A percentile compares a stretch with the other conserved stretches of the same genome.
phyloP scores from a whole-genome alignment of 2,113 vertebrate species.

The Chaetura pelagica region DNA sequence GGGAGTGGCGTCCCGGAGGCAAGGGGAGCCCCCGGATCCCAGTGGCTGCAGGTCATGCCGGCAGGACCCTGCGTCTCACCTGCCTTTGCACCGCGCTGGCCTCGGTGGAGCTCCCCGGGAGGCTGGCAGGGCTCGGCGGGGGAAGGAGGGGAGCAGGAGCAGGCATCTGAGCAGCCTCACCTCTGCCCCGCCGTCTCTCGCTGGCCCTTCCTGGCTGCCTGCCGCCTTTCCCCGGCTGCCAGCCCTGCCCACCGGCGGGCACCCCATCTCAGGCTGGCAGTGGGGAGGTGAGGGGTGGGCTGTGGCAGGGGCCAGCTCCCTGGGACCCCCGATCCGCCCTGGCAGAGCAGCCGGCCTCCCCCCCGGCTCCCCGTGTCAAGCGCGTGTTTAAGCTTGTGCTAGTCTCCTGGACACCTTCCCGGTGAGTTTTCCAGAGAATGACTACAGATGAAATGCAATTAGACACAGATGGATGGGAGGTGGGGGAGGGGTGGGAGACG shows the following conservation, averaged over 20 bases:
- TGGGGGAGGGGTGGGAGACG: constrained; percentile 38
- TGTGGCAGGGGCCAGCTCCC: not conserved
- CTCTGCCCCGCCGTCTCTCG: not conserved
- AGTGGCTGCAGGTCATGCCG: accelerated
- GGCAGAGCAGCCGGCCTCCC: not conserved
- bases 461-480: constrained; percentile 56
- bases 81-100: not conserved
- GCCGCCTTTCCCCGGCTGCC: not conserved
- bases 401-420: constrained; percentile 65
- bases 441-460: constrained; percentile 69
- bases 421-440: constrained; percentile 69
- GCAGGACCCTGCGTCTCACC: not conserved
- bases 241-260: not conserved
- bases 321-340: not conserved
- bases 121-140: accelerated
- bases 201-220: not conserved
- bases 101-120: not conserved
- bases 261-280: not conserved
- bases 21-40: not conserved
- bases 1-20: not conserved
- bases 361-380: not conserved
- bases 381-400: constrained; percentile 54
- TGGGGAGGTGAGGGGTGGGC: not conserved
- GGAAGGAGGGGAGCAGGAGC: not conserved
- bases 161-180: constrained; percentile 13